Evolutionary conservation across 2,113 vertebrate species (phyloP).

Genomic region (Tachysurus fulvidraco): DNA sequence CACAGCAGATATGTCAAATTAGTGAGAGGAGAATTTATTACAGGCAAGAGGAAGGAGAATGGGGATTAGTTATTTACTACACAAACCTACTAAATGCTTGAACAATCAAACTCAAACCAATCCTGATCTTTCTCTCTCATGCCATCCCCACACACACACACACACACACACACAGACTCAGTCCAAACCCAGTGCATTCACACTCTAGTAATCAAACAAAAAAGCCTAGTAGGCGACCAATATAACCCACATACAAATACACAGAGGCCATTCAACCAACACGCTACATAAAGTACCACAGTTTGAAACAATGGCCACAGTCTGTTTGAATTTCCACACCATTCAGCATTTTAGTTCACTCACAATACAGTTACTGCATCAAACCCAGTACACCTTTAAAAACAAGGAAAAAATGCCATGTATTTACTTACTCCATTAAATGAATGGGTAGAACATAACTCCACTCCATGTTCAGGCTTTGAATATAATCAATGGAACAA

Average conservation of each 20-base stretch:
- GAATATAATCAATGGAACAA: background rate
- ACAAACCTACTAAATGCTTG: background rate
- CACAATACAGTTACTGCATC: background rate
- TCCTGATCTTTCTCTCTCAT: background rate
- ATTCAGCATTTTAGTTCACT: background rate
- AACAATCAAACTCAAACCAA: background rate
- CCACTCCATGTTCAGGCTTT: conserved; percentile 36
- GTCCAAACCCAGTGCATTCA: conserved; percentile 22
- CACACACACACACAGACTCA: background rate
- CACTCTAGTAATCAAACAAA: conserved; percentile 32
- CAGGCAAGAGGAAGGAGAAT: background rate
- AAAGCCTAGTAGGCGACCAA: background rate
- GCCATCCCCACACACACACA: background rate
- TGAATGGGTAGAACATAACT: conserved; percentile 35
- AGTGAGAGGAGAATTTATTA: background rate
- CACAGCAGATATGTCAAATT: background rate
- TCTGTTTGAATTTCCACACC: background rate
- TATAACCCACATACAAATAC: conserved; percentile 13
- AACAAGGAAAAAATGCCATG: background rate
- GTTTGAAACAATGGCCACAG: background rate
- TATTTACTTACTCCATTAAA: conserved; percentile 45
- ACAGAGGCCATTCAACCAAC: conserved; percentile 15
- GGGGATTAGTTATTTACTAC: background rate
- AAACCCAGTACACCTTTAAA: background rate
- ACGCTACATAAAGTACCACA: background rate